Evolutionary conservation across 2,797 vertebrate species (phyloP), one percentile per base, ranked within the genome.

Genomic region (Geotrypetes seraphini): DNA sequence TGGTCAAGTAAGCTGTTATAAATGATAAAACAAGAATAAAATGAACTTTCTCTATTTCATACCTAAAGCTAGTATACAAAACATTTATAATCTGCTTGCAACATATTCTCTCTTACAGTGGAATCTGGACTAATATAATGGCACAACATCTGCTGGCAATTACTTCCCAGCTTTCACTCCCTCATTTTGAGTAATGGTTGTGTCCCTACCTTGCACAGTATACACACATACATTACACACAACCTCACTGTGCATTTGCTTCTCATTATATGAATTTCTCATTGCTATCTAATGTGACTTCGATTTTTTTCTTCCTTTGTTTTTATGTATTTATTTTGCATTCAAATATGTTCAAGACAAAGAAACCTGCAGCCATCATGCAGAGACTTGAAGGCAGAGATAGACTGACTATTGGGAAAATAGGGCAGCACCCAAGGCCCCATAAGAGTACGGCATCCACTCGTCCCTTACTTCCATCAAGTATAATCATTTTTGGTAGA

Each of bases 251-350:
- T 82, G 68, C 66, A 71, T 70, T 89, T 81, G 75, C 56, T 79
- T 84, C 75, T 82, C 67, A 60, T 90, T 85, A 86, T 80, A 80
- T 69, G 59, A 55, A 51, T 78, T 79, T 77, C 75, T 89, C 83
- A 88, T 83, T 87, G 92, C 83, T 71, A 62, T 76, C 74, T 85
- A 89, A 88, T 77, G 88, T 84, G 75, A 71, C 33, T 53, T 33
- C 66, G 72, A 41, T 63, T 55, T 30, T 46, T 45, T 63, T 43
- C 15, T 47, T 50, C 63, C 60, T 65, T 68, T 71, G 65, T 71
- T 54, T n/a, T n/a, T n/a, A n/a, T n/a, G n/a, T n/a, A n/a, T n/a
- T n/a, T n/a, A n/a, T n/a, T n/a, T 71, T 66, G 55, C 80, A 74
- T 66, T 74, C 66, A 70, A 69, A 60, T 46, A 73, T 66, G 70